Evolutionary conservation across 2,113 vertebrate species (phyloP).

Genomic region (Grammomys surdaster): DNA sequence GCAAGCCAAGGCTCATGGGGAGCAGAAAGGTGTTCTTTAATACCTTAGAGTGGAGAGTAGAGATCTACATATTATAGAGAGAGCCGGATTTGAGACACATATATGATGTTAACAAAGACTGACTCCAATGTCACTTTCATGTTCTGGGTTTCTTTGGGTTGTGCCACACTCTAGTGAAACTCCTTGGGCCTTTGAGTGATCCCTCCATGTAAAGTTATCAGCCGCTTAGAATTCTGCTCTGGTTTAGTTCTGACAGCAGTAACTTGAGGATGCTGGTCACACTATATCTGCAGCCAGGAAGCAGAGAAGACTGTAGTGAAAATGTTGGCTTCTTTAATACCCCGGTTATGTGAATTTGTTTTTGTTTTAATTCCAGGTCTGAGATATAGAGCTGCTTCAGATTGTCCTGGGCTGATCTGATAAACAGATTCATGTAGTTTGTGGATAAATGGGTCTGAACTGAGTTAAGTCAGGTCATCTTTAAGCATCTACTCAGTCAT

Average conservation of each 20-base stretch:
- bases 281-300: too few species aligned
- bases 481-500: neutral
- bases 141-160: neutral
- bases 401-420: neutral
- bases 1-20: neutral
- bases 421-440: neutral
- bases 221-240: constrained; percentile 7
- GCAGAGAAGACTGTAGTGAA: too few species aligned
- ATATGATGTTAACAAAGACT: neutral
- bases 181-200: neutral
- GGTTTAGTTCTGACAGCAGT: neutral
- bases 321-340: too few species aligned
- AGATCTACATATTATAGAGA: neutral
- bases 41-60: neutral
- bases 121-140: neutral
- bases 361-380: too few species aligned
- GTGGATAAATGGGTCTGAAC: neutral
- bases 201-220: neutral
- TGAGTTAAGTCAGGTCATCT: neutral
- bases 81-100: constrained; percentile 14
- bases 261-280: too few species aligned
- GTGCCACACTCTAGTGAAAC: neutral
- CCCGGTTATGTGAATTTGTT: too few species aligned
- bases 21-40: constrained; percentile 33
- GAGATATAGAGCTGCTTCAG: too few species aligned